Evolutionary conservation across 1,140 invertebrate species (phyloP).

Genomic region (Rhizoglyphus robini): DNA sequence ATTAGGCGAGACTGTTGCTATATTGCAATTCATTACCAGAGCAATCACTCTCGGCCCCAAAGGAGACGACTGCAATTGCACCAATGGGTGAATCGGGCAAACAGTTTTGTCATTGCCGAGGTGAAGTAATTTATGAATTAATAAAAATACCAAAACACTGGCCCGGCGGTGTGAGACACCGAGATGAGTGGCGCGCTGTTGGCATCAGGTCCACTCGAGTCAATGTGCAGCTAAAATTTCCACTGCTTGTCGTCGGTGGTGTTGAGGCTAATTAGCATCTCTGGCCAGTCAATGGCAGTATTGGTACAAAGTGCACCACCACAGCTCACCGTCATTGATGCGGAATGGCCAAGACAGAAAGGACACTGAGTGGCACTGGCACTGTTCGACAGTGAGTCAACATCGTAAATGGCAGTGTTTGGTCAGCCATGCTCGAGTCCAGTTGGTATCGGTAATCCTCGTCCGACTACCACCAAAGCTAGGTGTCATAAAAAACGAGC

Average conservation of each 20-base stretch:
- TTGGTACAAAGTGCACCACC: background rate
- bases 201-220: too few species aligned
- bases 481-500: slow-evolving; percentile 5
- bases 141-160: slow-evolving; percentile 14
- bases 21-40: too few species aligned
- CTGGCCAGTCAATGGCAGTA: background rate
- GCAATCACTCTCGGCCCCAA: too few species aligned
- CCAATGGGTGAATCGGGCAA: too few species aligned
- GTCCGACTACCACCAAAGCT: background rate
- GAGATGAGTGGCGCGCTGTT: too few species aligned
- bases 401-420: background rate
- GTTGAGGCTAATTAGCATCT: slow-evolving; percentile 3
- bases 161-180: background rate
- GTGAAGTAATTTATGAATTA: slow-evolving; percentile 7
- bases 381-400: background rate
- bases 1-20: too few species aligned
- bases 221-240: too few species aligned
- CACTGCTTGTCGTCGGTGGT: background rate
- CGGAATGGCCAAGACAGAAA: too few species aligned
- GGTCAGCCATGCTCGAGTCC: background rate
- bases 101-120: too few species aligned
- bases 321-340: too few species aligned
- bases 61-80: too few species aligned
- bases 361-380: background rate
- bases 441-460: background rate